Conservation (phyloP, 2,797 vertebrate species). For the Xenentodon cancila region DNA sequence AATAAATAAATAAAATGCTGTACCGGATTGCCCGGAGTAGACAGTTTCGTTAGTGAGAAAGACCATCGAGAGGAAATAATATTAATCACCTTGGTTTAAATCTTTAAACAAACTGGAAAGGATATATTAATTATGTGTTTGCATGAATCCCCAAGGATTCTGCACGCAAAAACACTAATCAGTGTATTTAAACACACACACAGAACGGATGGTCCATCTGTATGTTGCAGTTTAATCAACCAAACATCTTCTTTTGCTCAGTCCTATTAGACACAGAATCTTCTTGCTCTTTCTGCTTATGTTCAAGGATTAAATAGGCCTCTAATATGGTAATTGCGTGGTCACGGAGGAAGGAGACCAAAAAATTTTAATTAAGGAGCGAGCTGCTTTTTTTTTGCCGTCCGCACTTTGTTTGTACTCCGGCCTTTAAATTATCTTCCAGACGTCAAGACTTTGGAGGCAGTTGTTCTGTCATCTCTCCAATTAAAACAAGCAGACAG, state of each 20-base stretch:
- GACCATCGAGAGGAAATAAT: constrained; percentile 1
- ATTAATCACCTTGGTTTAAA: neutral
- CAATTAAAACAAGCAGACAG: constrained; percentile 68
- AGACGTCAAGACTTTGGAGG: constrained; percentile 63
- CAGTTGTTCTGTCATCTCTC: constrained; percentile 63
- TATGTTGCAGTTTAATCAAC: constrained; percentile 49
- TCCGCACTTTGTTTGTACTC: constrained; percentile 47
- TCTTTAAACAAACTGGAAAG: neutral
- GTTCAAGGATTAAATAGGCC: constrained; percentile 69
- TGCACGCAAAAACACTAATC: constrained; percentile 32
- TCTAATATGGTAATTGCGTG: constrained; percentile 58
- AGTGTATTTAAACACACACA: constrained; percentile 23
- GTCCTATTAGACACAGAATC: constrained; percentile 55
- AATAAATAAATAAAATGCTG: constrained; percentile 7
- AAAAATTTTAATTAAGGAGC: constrained; percentile 74
- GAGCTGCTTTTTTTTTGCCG: constrained; percentile 13
- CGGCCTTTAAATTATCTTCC: constrained; percentile 68
- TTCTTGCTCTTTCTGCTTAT: constrained; percentile 64
- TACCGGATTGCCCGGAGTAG: constrained; percentile 28
- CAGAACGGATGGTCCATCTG: constrained; percentile 11
- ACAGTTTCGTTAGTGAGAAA: neutral
- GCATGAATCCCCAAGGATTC: neutral
- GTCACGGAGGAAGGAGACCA: constrained; percentile 63
- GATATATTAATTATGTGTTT: neutral
- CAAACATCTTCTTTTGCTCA: constrained; percentile 49